Conservation (phyloP, 1,140 invertebrate species). For the Acromyrmex charruanus region DNA sequence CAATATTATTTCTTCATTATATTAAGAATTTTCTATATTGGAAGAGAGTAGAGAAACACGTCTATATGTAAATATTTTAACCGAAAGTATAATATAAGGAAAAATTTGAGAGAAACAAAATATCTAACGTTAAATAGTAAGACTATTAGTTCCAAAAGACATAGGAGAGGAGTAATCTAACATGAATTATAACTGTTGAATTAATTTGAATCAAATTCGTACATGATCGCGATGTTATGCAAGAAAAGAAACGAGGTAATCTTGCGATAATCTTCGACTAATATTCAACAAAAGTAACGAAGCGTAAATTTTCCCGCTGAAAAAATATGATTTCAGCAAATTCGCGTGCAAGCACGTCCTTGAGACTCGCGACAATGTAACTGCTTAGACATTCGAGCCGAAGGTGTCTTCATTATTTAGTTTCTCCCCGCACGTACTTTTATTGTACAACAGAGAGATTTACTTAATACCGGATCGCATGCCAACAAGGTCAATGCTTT, state of each 20-base stretch:
- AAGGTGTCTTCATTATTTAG: slow-evolving; percentile 44
- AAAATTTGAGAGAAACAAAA: background rate
- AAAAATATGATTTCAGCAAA: slow-evolving; percentile 3
- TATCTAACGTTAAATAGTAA: background rate
- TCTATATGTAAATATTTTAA: background rate
- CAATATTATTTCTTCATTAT: background rate
- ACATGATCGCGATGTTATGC: background rate
- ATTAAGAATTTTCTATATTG: background rate
- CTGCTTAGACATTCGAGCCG: slow-evolving; percentile 17
- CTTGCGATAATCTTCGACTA: slow-evolving; percentile 24
- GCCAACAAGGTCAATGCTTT: slow-evolving; percentile 71
- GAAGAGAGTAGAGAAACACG: background rate
- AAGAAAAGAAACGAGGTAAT: slow-evolving; percentile 19
- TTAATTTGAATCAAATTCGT: slow-evolving; percentile 4
- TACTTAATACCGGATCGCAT: slow-evolving; percentile 58
- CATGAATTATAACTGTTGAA: background rate
- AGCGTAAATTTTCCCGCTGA: background rate
- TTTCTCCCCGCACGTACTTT: background rate
- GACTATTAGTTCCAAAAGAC: background rate
- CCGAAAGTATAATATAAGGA: background rate
- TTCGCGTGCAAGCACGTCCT: background rate
- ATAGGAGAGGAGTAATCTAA: background rate
- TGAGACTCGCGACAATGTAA: background rate
- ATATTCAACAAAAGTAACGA: slow-evolving; percentile 17
- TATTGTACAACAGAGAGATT: slow-evolving; percentile 37